Base-by-base conservation (phyloP, 92 coral and sea anemone species). In the Epizoanthus scotinus region DNA sequence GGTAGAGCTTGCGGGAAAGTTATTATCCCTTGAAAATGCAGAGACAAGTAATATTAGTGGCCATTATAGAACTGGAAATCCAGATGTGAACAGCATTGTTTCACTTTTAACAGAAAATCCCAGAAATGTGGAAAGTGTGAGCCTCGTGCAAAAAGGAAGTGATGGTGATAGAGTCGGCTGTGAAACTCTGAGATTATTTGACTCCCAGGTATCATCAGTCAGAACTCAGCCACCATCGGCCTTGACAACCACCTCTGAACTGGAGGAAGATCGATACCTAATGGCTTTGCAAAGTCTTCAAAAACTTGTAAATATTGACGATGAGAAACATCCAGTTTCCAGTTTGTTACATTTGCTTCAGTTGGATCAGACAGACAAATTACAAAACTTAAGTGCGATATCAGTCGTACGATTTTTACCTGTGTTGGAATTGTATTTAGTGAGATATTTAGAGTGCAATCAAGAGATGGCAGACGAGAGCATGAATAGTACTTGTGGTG, bases 1-100 rank as follows among this genome's bases (percentile, higher is more conserved):
- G 55, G 73, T 85, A 63, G 88, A 85, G 57, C 89, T 93, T 83
- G 79, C 79, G 8, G 94, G 89, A 67, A 92, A 85, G 78, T 73
- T 90, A 40, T 50, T 92, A 64, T 78, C 71, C 25, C 87, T 84
- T 27, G 80, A 86, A 38, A 89, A 88, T 56, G 74, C 82, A 38
- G 87, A 91, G 54, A 17, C 69, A 22, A 42, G 59, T 5, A 65
- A 50, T 58, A 67, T 78, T 38, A 21, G 79, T 64, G 29, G 31
- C 28, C 73, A 75, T 17, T 82, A 70, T 60, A 84, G 83, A 21
- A 66, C 70, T 40, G 65, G 72, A 9, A 17, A 71, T 7, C 52
- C 74, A n/a, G 78, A 79, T 47, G 84, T 56, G 49, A 84, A 87
- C 18, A 90, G 89, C 53, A 62, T 93, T n/a, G n/a, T 93, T 34